Conservation (phyloP, 2,888 invertebrate species). For the Lithodes maja region DNA sequence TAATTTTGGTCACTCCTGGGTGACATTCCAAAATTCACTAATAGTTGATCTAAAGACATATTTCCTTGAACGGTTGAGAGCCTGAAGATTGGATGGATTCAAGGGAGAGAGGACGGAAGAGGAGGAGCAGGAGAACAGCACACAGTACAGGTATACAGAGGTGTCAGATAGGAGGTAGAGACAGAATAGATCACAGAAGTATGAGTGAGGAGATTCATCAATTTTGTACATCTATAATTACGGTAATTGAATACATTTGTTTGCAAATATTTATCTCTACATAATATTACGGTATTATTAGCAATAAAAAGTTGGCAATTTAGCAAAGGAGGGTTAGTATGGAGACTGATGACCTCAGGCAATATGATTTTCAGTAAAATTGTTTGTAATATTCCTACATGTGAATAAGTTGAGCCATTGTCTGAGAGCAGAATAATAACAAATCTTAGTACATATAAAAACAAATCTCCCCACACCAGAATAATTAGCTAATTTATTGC, state of each 20-base stretch:
- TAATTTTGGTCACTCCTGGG: too few relatives aligned
- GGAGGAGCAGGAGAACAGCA: neutral
- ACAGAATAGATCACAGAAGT: neutral
- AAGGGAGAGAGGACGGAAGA: neutral
- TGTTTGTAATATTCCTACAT: neutral
- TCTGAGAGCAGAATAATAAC: neutral
- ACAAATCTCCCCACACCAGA: neutral
- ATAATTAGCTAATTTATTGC: neutral
- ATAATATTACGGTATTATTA: too few relatives aligned
- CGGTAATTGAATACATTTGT: neutral
- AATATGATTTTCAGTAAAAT: neutral
- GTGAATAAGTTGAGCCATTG: neutral
- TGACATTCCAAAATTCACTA: too few relatives aligned
- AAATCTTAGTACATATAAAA: neutral
- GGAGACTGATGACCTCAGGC: neutral
- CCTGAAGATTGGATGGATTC: neutral
- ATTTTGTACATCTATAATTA: conserved; percentile 2
- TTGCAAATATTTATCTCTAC: too few relatives aligned
- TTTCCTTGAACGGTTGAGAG: neutral
- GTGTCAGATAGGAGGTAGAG: neutral
- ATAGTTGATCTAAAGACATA: too few relatives aligned
- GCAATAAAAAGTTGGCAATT: too few relatives aligned
- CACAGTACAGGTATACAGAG: neutral
- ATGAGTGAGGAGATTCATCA: conserved; percentile 49
- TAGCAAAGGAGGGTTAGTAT: neutral